Percentiles rank a stretch among this genome's conserved stretches.
These are phyloP conservation scores for Mola mola DNA, from an alignment of 2,113 vertebrate genomes.

Conservation along the genomic window DNA sequence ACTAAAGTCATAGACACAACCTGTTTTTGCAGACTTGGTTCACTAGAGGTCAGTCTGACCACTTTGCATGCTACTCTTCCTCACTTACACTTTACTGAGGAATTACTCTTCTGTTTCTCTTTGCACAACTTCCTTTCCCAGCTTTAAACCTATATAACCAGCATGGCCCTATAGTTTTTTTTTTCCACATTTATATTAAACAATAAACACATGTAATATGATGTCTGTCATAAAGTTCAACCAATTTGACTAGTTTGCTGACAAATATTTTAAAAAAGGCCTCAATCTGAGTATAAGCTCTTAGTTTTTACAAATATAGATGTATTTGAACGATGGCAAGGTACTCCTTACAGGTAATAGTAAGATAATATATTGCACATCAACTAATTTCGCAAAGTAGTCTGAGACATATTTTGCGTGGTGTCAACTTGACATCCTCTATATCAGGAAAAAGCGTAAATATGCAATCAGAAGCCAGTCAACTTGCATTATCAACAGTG, in stretches of 20 bases:
- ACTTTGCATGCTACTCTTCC: conserved; percentile 72
- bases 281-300: neutral
- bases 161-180: conserved; percentile 1
- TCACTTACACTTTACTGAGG: conserved; percentile 45
- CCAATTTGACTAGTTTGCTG: neutral
- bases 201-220: neutral
- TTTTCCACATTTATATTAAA: neutral
- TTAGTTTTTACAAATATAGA: neutral
- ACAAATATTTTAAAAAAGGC: neutral
- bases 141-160: conserved; percentile 44
- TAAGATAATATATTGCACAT: neutral
- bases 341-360: neutral
- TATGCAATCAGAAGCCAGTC: too few species aligned
- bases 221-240: conserved; percentile 10
- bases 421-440: too few species aligned
- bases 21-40: conserved; percentile 80
- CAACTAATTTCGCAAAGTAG: neutral
- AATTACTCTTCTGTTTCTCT: conserved; percentile 51
- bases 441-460: too few species aligned
- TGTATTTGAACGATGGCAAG: neutral
- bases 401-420: too few species aligned
- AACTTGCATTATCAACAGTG: too few species aligned
- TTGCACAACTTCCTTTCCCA: conserved; percentile 44
- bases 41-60: conserved; percentile 63
- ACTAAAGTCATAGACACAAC: conserved; percentile 28